A percentile compares a stretch with the other conserved stretches of the same genome.
Conservation (phyloP, 1,140 invertebrate genomes). For the Hylyphantes graminicola region DNA sequence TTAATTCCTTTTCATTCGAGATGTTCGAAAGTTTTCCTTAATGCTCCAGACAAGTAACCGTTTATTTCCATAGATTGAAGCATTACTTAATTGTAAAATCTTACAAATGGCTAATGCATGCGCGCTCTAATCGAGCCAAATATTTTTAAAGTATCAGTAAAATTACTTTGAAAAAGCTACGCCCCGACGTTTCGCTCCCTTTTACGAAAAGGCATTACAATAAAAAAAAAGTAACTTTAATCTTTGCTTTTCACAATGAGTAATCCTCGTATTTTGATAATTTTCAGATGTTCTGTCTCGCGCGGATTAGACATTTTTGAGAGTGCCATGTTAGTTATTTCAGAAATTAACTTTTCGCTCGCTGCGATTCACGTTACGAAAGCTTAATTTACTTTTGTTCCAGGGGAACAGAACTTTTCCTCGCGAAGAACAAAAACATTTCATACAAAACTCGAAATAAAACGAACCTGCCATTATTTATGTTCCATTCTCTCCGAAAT, state of each 20-base stretch:
- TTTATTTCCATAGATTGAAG: conserved; percentile 12
- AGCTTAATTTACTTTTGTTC: conserved; percentile 60
- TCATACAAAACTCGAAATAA: conserved; percentile 51
- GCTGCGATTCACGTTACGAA: conserved; percentile 43
- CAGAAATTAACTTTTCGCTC: conserved; percentile 51
- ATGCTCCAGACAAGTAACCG: conserved; percentile 35
- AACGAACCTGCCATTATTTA: conserved; percentile 17
- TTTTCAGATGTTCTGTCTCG: conserved; percentile 53
- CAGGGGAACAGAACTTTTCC: conserved; percentile 26
- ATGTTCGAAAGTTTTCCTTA: conserved; percentile 37
- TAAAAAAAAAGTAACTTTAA: conserved; percentile 48
- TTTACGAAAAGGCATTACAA: conserved; percentile 13
- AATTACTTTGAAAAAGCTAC: conserved; percentile 46
- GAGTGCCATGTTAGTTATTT: conserved; percentile 59
- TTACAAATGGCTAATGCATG: conserved; percentile 57
- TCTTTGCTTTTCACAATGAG: conserved; percentile 58
- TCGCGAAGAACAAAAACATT: conserved; percentile 45
- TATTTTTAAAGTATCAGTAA: conserved; percentile 57
- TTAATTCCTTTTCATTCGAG: conserved; percentile 49
- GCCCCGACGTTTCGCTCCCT: conserved; percentile 8
- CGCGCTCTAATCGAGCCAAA: conserved; percentile 27
- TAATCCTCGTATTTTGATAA: conserved; percentile 59
- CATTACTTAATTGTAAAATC: conserved; percentile 51
- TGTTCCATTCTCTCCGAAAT: conserved; percentile 8
- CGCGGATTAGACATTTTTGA: conserved; percentile 49